Evolutionary conservation across 2,888 invertebrate genomes (phyloP).

Genomic region (Drosophila rellima): DNA sequence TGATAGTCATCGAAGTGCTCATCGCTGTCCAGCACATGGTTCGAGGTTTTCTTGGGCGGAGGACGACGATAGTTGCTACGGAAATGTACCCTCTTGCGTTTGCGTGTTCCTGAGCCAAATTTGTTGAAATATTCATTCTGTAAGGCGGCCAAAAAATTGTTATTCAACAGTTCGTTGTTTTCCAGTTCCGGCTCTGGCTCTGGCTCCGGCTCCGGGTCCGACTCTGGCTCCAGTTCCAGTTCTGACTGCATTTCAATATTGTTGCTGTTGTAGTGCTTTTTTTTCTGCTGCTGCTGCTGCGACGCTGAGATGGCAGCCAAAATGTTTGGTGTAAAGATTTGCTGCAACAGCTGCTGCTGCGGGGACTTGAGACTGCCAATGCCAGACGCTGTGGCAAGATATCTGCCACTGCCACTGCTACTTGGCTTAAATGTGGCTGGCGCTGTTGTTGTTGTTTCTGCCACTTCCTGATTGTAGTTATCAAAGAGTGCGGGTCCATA

Average conservation of each 20-base stretch:
- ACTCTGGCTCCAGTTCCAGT: slow-evolving; percentile 27
- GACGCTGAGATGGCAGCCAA: slow-evolving; percentile 58
- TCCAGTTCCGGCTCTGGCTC: slow-evolving; percentile 48
- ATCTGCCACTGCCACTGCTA: slow-evolving; percentile 21
- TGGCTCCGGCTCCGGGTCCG: slow-evolving; percentile 37
- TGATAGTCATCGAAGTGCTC: slow-evolving; percentile 58
- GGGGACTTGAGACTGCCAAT: slow-evolving; percentile 30
- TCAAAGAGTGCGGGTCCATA: slow-evolving; percentile 76
- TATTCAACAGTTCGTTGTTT: slow-evolving; percentile 69
- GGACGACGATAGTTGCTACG: slow-evolving; percentile 15
- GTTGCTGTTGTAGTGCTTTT: slow-evolving; percentile 4
- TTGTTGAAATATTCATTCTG: slow-evolving; percentile 71
- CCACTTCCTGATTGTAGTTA: slow-evolving; percentile 50
- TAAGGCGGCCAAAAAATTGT: slow-evolving; percentile 78
- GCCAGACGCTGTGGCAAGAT: slow-evolving; percentile 24
- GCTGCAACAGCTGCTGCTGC: slow-evolving; percentile 68
- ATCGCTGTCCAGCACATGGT: slow-evolving; percentile 41
- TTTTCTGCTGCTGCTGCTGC: slow-evolving; percentile 34
- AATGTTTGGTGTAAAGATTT: slow-evolving; percentile 70
- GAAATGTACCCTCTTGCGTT: slow-evolving; percentile 52
- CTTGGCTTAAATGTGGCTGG: slow-evolving; percentile 40
- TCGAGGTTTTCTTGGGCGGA: slow-evolving; percentile 8
- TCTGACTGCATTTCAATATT: slow-evolving; percentile 18
- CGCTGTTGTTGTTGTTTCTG: background rate
- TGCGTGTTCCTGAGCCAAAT: slow-evolving; percentile 55